Evolutionary conservation across 2,797 vertebrate species (phyloP).

Genomic region (Hephaestus fuliginosus): DNA sequence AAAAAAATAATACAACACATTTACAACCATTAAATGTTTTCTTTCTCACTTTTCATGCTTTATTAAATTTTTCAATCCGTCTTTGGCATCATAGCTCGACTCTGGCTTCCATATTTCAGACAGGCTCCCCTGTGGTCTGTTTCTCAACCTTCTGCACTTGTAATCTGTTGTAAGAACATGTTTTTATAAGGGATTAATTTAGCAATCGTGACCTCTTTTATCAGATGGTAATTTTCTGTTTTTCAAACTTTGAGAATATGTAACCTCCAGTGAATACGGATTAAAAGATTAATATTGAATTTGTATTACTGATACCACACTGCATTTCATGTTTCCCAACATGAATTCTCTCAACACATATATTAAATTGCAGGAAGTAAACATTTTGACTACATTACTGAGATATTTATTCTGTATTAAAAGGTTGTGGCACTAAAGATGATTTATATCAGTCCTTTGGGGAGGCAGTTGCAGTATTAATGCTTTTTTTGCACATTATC

Average conservation of each 20-base stretch:
- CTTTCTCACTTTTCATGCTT: not conserved
- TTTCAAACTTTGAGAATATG: slow-evolving; percentile 75
- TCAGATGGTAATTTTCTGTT: slow-evolving; percentile 81
- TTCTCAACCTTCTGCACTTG: slow-evolving; percentile 78
- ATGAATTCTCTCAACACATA: slow-evolving; percentile 13
- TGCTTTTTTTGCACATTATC: not conserved
- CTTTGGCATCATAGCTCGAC: slow-evolving; percentile 31
- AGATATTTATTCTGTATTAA: slow-evolving; percentile 24
- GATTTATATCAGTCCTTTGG: slow-evolving; percentile 21
- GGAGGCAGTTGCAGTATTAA: not conserved
- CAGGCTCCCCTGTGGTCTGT: slow-evolving; percentile 40
- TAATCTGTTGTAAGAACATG: slow-evolving; percentile 87
- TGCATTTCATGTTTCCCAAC: slow-evolving; percentile 39
- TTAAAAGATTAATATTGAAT: slow-evolving; percentile 82
- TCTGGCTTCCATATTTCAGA: slow-evolving; percentile 33
- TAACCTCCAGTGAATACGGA: slow-evolving; percentile 77
- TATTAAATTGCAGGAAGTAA: not conserved
- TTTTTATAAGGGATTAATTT: slow-evolving; percentile 86
- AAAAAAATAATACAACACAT: not conserved
- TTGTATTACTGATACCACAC: slow-evolving; percentile 66
- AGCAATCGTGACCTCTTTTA: slow-evolving; percentile 81
- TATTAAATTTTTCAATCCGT: slow-evolving; percentile 4
- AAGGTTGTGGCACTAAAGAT: not conserved
- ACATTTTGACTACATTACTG: not conserved
- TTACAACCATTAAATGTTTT: not conserved